Evolutionary conservation across 2,113 vertebrate genomes (phyloP), one percentile per base, ranked within the genome.

Genomic region (Bostrychus sinensis): DNA sequence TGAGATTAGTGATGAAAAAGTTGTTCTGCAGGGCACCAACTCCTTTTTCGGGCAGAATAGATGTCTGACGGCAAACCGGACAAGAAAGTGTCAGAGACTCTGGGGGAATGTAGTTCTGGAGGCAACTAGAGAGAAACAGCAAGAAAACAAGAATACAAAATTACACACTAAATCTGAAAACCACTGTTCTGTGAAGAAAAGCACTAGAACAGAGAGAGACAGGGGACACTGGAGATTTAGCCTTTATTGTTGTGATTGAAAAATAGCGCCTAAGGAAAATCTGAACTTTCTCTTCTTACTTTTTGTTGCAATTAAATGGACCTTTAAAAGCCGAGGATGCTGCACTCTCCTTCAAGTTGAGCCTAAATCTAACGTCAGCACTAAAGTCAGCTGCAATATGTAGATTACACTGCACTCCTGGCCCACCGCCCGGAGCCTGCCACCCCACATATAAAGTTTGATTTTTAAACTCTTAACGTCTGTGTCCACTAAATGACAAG

Each of bases 1-100:
- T 97, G 45, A 97, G 94, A 91, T 95, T 96, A 74, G 94, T 96
- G 92, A 98, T 97, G 89, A 98, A 98, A 88, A 96, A 96, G 87
- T 97, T 97, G 88, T 97, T 96, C 88, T 97, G 96, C 2, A 97
- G 87, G 0, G 96, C 95, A 0, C 93, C 91, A n/a, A 97, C 96
- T 0, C 96, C 96, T 67, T 93, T 94, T 81, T 97, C 96, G 0
- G 96, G 96, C 51, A 96, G 89, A 87, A 98, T 97, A 72, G 96
- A 98, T 1, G 96, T 98, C 93, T 97, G 96, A 26, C 95, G 93
- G 72, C 95, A 96, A 45, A 97, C 95, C 0, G 95, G 95, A 70
- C 95, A 96, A 28, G 95, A 96, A 13, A 96, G 92, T 0, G 95
- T 95, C 86, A 96, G 90, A 41, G 95, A 96, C 91, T 96, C 94